Conservation (phyloP, 1,140 invertebrate species). For the Araneus ventricosus region DNA sequence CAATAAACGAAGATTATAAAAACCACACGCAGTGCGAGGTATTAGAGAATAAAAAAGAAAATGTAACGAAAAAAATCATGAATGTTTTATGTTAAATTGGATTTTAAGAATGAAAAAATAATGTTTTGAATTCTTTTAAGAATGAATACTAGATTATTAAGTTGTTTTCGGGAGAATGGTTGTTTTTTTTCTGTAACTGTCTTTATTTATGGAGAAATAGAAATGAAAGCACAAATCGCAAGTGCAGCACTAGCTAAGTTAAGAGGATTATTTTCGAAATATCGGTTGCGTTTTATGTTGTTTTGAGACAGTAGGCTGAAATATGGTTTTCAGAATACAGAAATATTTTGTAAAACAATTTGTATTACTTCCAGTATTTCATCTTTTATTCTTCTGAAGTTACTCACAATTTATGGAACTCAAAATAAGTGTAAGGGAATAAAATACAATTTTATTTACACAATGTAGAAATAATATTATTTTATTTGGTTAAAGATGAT, state of each 20-base stretch:
- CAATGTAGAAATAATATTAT: no score
- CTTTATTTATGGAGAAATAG: background rate
- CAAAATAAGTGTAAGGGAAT: no score
- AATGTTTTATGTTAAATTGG: background rate
- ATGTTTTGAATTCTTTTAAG: background rate
- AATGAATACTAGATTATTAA: background rate
- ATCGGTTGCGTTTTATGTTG: background rate
- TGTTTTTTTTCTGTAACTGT: background rate
- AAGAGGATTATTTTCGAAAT: slow-evolving; percentile 14
- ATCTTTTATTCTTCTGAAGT: no score
- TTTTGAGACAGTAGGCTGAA: background rate
- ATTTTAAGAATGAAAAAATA: slow-evolving; percentile 10
- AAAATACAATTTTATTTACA: no score
- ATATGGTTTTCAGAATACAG: no score
- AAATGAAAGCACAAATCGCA: background rate
- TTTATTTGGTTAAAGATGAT: no score
- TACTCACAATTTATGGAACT: no score
- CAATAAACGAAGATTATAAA: background rate
- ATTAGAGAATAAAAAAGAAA: background rate
- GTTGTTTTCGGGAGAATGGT: background rate
- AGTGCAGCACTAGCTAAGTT: background rate
- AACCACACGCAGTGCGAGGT: background rate
- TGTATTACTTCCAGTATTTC: no score
- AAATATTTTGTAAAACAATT: no score
- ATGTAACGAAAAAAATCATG: background rate